Percentiles rank a stretch among this genome's conserved stretches.
Conservation (phyloP, 2,113 vertebrate species). For the Campylorhamphus procurvoides region DNA sequence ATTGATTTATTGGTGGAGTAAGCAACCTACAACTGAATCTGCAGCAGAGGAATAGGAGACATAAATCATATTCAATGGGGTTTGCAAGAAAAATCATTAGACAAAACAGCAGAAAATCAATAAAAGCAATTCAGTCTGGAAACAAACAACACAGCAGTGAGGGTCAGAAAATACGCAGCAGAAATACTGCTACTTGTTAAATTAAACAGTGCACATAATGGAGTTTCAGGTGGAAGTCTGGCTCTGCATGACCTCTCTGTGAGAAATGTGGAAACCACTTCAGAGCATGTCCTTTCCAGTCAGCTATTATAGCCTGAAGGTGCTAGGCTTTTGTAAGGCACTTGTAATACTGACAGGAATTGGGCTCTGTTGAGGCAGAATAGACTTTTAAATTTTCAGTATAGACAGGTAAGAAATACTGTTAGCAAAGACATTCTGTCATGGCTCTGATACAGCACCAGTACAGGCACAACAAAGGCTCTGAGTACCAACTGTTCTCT, state of each 20-base stretch:
- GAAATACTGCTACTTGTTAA: neutral
- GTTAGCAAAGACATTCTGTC: neutral
- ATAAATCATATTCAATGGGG: neutral
- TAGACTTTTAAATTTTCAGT: neutral
- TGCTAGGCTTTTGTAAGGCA: neutral
- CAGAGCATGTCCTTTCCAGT: neutral
- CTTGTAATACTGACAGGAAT: neutral
- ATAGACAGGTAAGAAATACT: neutral
- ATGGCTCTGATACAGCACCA: neutral
- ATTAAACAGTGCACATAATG: neutral
- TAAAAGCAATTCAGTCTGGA: conserved; percentile 9
- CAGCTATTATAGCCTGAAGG: neutral
- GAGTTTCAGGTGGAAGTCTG: neutral
- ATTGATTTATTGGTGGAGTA: neutral
- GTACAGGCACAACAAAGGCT: neutral
- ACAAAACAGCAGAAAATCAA: conserved; percentile 17
- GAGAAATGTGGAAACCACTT: neutral
- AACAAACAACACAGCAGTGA: neutral
- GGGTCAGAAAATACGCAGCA: neutral
- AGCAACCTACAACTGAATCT: neutral
- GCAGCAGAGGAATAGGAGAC: neutral
- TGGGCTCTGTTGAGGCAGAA: neutral
- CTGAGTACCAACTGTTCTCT: neutral
- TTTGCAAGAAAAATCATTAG: conserved; percentile 18
- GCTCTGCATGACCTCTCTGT: neutral